These are phyloP conservation scores for Acromyrmex heyeri DNA, from an alignment of 1,140 invertebrate genomes.

Conservation along the genomic window DNA sequence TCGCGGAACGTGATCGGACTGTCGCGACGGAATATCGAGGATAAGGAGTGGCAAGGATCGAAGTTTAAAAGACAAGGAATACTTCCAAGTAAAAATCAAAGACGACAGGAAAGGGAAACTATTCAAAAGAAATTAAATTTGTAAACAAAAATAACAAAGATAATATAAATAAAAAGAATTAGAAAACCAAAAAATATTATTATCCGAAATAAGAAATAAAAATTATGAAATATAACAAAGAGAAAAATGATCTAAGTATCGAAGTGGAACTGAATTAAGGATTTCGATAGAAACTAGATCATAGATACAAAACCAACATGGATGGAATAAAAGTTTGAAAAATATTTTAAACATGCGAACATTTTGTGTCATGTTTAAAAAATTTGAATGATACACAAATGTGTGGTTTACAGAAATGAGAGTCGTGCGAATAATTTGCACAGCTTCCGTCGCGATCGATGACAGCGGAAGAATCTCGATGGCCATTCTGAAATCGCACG, in stretches of 20 bases:
- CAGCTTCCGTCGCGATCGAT: background rate
- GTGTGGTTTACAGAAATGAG: background rate
- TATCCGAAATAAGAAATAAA: background rate
- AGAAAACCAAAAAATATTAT: background rate
- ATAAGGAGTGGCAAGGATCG: slow-evolving; percentile 35
- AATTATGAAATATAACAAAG: background rate
- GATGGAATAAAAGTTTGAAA: too few relatives aligned
- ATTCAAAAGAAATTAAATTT: background rate
- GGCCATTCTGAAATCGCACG: slow-evolving; percentile 16
- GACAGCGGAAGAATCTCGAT: slow-evolving; percentile 3
- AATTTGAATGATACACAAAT: background rate
- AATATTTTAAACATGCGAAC: too few relatives aligned
- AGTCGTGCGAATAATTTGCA: background rate
- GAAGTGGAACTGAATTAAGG: too few relatives aligned
- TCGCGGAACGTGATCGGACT: slow-evolving; percentile 45
- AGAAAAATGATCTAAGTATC: background rate
- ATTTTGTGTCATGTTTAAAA: too few relatives aligned
- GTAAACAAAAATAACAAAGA: background rate
- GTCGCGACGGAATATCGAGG: slow-evolving; percentile 25
- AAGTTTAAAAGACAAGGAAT: background rate
- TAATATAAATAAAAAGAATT: background rate
- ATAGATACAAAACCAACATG: too few relatives aligned
- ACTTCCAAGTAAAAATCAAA: background rate
- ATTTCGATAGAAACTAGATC: too few relatives aligned
- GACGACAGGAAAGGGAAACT: background rate